A percentile compares a stretch with the other conserved stretches of the same genome.
Evolutionary conservation across 2,113 vertebrate species (phyloP).

Genomic region (Hypomesus transpacificus): DNA sequence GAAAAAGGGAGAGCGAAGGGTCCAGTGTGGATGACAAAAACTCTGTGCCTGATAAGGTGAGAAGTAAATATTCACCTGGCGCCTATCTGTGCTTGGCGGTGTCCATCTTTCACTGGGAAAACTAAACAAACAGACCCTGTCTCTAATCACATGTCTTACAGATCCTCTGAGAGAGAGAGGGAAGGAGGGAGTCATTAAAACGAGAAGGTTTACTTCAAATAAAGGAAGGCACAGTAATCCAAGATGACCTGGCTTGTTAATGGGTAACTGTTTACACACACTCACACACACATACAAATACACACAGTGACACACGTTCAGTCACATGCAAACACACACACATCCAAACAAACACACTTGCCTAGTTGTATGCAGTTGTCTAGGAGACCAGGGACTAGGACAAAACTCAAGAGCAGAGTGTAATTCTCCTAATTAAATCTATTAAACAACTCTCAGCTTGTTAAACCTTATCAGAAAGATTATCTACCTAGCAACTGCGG

Average conservation of each 20-base stretch:
- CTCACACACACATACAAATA: conserved; percentile 28
- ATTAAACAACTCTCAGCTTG: background rate
- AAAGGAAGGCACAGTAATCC: conserved; percentile 36
- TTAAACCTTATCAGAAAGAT: background rate
- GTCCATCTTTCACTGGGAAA: conserved; percentile 58
- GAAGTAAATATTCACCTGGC: conserved; percentile 64
- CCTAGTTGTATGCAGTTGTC: background rate
- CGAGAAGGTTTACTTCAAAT: conserved; percentile 41
- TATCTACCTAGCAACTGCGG: background rate
- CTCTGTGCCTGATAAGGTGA: conserved; percentile 59
- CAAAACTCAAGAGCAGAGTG: background rate
- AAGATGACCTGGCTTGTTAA: conserved; percentile 50
- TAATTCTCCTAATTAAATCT: conserved; percentile 9
- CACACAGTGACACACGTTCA: conserved; percentile 16
- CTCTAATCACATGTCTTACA: conserved; percentile 2
- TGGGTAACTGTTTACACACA: conserved; percentile 42
- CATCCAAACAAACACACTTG: background rate
- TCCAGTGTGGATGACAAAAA: conserved; percentile 53
- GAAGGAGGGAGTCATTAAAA: conserved; percentile 15
- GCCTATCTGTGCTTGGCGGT: conserved; percentile 54
- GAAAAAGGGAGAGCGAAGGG: conserved; percentile 29
- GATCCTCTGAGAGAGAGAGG: background rate
- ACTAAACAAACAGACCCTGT: conserved; percentile 52
- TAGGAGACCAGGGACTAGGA: conserved; percentile 1
- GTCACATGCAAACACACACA: conserved; percentile 4